These are phyloP conservation scores for Drosophila repletoides DNA, from an alignment of 1,140 invertebrate genomes.

Conservation along the genomic window DNA sequence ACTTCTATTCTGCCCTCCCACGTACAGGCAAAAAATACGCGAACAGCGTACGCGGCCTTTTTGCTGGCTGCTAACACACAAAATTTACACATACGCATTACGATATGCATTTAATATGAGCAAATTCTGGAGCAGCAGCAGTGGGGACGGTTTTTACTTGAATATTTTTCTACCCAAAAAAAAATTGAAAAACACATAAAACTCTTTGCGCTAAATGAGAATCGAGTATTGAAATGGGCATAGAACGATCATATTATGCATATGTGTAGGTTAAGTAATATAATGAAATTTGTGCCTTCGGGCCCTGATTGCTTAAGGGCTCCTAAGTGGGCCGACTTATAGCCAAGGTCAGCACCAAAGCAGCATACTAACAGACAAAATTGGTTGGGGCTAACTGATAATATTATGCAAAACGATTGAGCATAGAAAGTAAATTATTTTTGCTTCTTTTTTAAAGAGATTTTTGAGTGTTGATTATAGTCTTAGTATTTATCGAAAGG, in stretches of 20 bases:
- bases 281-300: conserved; percentile 65
- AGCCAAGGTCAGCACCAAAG: conserved; percentile 11
- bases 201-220: conserved; percentile 57
- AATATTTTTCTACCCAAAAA: conserved; percentile 1
- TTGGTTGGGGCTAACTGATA: neutral
- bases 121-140: conserved; percentile 6
- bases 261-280: conserved; percentile 38
- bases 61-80: conserved; percentile 27
- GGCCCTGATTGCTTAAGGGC: conserved; percentile 64
- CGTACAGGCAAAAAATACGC: neutral
- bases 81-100: conserved; percentile 79
- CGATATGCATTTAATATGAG: conserved; percentile 78
- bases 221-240: conserved; percentile 38
- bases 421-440: too few relatives aligned
- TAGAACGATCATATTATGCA: conserved; percentile 54
- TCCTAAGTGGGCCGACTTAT: conserved; percentile 44
- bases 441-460: too few relatives aligned
- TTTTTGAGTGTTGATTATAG: too few relatives aligned
- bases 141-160: neutral
- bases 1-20: too few relatives aligned
- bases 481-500: too few relatives aligned
- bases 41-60: conserved; percentile 28
- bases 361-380: neutral
- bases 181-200: conserved; percentile 69
- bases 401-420: conserved; percentile 31